Evolutionary conservation across 2,113 vertebrate species (phyloP).

Genomic region (Anser cygnoides): DNA sequence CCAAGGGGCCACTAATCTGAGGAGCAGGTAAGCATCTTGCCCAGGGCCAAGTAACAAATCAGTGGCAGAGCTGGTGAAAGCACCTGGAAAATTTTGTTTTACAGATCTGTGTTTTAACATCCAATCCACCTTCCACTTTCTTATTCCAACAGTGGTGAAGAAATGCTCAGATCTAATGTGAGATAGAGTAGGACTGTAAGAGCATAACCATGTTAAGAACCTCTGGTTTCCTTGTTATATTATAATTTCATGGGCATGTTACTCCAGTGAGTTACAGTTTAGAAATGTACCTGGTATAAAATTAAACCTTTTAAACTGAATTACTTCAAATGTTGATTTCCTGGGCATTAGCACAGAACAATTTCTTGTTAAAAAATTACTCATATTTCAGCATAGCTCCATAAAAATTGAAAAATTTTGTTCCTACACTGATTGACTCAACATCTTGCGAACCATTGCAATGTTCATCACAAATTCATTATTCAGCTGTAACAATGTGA

Average conservation of each 20-base stretch:
- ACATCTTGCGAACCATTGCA: conserved; percentile 31
- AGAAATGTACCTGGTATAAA: background rate
- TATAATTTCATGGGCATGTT: background rate
- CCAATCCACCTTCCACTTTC: background rate
- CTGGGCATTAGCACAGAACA: background rate
- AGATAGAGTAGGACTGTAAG: conserved; percentile 40
- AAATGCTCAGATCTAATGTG: conserved; percentile 49
- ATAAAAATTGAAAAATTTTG: background rate
- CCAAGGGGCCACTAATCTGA: background rate
- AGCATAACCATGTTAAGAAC: background rate
- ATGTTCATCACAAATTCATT: conserved; percentile 6
- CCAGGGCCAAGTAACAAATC: conserved; percentile 9
- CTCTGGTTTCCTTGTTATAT: background rate
- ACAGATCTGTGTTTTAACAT: background rate
- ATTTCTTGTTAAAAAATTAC: background rate
- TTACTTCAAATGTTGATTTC: background rate
- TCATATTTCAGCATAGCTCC: background rate
- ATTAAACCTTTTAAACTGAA: background rate
- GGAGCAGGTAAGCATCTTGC: conserved; percentile 44
- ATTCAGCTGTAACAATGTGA: background rate
- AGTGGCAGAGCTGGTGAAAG: background rate
- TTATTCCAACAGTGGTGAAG: background rate
- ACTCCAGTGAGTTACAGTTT: background rate
- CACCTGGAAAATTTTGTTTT: conserved; percentile 4
- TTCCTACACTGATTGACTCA: conserved; percentile 14